These are phyloP conservation scores for Coracopsis vasa DNA, from an alignment of 2,113 vertebrate species.

Conservation along the genomic window DNA sequence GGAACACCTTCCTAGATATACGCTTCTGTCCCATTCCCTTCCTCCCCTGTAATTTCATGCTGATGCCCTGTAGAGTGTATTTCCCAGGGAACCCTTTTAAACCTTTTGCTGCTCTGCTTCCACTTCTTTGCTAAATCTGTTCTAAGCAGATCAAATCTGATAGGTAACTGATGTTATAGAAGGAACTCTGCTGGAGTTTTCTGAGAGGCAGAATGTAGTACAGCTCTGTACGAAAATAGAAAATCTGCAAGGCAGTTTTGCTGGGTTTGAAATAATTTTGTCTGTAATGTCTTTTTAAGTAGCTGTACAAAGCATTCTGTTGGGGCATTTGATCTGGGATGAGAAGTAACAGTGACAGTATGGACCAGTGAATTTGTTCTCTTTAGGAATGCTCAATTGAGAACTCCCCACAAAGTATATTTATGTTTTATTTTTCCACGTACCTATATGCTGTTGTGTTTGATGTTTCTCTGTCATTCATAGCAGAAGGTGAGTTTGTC, in stretches of 20 bases:
- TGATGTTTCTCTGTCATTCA: neutral
- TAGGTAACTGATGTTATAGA: slow-evolving; percentile 37
- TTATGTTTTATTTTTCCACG: neutral
- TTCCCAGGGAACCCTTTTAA: slow-evolving; percentile 30
- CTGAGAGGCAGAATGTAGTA: neutral
- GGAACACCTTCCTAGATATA: neutral
- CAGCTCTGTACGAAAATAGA: slow-evolving; percentile 2
- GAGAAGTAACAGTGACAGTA: neutral
- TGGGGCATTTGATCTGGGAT: slow-evolving; percentile 41
- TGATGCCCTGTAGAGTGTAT: neutral
- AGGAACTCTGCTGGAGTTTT: slow-evolving; percentile 57
- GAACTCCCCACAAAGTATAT: neutral
- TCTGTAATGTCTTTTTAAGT: slow-evolving; percentile 13
- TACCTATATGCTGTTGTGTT: neutral
- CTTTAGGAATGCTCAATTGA: neutral
- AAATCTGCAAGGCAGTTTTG: slow-evolving; percentile 25
- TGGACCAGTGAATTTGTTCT: neutral
- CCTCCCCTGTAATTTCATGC: slow-evolving; percentile 52
- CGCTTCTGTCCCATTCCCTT: neutral
- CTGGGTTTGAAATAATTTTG: slow-evolving; percentile 13
- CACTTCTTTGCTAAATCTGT: slow-evolving; percentile 27
- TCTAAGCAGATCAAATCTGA: slow-evolving; percentile 51
- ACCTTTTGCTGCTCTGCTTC: slow-evolving; percentile 3
- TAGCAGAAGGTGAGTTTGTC: neutral
- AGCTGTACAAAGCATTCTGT: slow-evolving; percentile 28